Evolutionary conservation across 2,888 invertebrate species (phyloP), one percentile per base, ranked within the genome.

Genomic region (Tenthredo amoena): DNA sequence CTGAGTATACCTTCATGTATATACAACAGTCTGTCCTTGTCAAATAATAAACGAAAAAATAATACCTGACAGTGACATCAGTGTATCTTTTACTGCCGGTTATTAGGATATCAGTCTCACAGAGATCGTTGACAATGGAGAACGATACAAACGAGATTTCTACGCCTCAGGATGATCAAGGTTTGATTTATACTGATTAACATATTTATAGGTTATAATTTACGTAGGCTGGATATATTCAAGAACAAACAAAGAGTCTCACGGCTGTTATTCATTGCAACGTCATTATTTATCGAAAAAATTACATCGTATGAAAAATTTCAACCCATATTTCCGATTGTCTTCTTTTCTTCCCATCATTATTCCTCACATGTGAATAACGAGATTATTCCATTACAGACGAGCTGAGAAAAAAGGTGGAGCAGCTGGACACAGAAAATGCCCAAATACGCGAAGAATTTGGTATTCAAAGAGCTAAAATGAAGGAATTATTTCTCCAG

Each of bases 401-500:
- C n/a, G 90, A 90, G 85, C 74, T 90, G 21, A 87, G 87, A 50
- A 79, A 87, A 9, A 92, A 90, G 85, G 85, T 93, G 3, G 87
- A 87, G 55, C 89, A 87, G 84, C 85, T 93, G 81, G 95, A 95
- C 89, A 90, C 91, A 26, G 96, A 96, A 91, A 96, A 96, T 89
- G 94, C 95, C 88, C 95, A 96, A 91, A 95, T 97, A 92, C 96
- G 97, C 91, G 97, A 96, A 89, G 98, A 98, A 93, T 99, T 98
- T 94, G 97, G 98, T 92, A 94, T 96, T 87, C 98, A 99, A 93
- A 95, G 99, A 90, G 99, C 98, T 62, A 97, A 97, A 95, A 96
- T 99, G 95, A 98, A 98, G 95, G 98, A 98, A 91, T 94, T 99
- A 86, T 99, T 97, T 94, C 95, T 98, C 90, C 98, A 98, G 93